Base-by-base conservation (phyloP, 2,113 vertebrate species). In the Ornithorhynchus anatinus region DNA sequence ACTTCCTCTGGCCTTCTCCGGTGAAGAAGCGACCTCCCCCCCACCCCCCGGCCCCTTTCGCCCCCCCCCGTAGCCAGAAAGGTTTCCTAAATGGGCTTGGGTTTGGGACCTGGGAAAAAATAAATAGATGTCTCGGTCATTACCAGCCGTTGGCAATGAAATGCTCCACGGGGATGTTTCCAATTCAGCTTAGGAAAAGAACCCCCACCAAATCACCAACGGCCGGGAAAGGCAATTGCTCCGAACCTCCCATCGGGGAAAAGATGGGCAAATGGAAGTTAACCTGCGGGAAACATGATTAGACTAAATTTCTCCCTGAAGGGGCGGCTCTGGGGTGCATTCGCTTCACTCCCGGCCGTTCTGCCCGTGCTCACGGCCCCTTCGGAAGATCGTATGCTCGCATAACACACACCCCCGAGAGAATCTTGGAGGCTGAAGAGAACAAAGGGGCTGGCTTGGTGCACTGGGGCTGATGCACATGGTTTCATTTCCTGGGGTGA, bases 401-500 rank as follows among this genome's bases (percentile, higher is more conserved):
- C 51, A 65, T 38, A 39, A 77, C 44, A 65, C 72, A 32, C 57
- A 1, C 72, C 39, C 84, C 69, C 70, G 84, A 79, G 69, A 84
- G 80, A 80, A 72, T 79, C 59, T 53, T 80, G 76, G 68, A 84
- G 86, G 52, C 86, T 89, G 83, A 70, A 80, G 75, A 91, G 86
- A 92, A 91, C 90, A 92, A 92, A 93, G 91, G n/a, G 32, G 6
- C 31, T 23, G 16, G 79, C 58, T 75, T 85, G 89, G 82, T 86
- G 90, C 45, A 33, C 82, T 78, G 81, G 70, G 90, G 90, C 88
- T 91, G 90, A 89, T 86, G 90, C 89, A 88, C 86, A 89, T 81
- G 91, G 90, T 90, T 91, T 93, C 92, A 89, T 83, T 93, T 93
- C 92, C 92, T 93, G 92, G 81, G 92, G 92, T 89, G 91, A 91